Evolutionary conservation across 2,888 invertebrate genomes (phyloP).

Genomic region (Aelia acuminata): DNA sequence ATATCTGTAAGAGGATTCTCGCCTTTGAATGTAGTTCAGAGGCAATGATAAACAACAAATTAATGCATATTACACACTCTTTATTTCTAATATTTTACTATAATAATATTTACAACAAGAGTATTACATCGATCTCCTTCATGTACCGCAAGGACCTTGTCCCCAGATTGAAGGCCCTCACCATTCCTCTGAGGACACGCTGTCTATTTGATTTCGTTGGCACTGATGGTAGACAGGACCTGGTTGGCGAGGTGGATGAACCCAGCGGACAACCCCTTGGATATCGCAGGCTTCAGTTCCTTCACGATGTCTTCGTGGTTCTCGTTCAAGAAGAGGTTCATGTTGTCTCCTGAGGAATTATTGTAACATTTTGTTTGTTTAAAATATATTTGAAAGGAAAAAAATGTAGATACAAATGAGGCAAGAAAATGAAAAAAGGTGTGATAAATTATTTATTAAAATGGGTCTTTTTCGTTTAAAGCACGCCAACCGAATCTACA

Average conservation of each 20-base stretch:
- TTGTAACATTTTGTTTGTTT: slow-evolving; percentile 53
- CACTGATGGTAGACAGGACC: neutral
- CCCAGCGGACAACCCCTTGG: neutral
- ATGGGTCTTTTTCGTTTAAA: too few relatives aligned
- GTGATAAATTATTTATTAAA: too few relatives aligned
- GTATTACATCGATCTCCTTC: neutral
- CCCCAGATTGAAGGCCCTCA: too few relatives aligned
- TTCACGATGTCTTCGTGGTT: slow-evolving; percentile 70
- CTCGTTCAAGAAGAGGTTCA: slow-evolving; percentile 71
- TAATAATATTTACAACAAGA: neutral
- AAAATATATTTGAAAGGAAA: neutral
- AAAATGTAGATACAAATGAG: too few relatives aligned
- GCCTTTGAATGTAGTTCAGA: neutral
- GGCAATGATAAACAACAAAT: neutral
- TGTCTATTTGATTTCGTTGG: neutral
- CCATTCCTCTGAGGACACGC: neutral
- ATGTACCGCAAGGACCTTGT: neutral
- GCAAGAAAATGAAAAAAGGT: too few relatives aligned
- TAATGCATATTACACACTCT: neutral
- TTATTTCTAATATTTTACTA: neutral
- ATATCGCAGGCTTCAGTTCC: slow-evolving; percentile 69
- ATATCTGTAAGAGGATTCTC: neutral
- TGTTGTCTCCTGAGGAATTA: slow-evolving; percentile 71
- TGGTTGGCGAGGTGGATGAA: slow-evolving; percentile 4
- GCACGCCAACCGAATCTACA: too few relatives aligned